Evolutionary conservation across 1,140 invertebrate species (phyloP).

Genomic region (Brachionus rotundiformis): DNA sequence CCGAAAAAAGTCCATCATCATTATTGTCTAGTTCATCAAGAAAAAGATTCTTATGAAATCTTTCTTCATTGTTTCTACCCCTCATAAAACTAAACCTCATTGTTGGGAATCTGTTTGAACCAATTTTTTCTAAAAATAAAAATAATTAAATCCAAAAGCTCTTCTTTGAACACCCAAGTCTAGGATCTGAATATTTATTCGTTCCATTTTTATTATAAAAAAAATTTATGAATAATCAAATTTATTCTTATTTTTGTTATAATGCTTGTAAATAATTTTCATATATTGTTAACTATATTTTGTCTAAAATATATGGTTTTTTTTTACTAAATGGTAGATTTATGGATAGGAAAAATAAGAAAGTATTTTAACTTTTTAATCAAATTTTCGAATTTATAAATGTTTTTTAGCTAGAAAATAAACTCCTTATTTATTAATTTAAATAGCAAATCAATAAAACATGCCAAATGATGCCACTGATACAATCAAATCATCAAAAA

Average conservation of each 20-base stretch:
- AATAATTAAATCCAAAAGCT: background rate
- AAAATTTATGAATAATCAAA: background rate
- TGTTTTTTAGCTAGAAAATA: too few relatives aligned
- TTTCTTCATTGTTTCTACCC: background rate
- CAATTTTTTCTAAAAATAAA: constrained; percentile 20
- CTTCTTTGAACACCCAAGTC: background rate
- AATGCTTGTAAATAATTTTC: background rate
- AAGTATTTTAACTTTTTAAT: too few relatives aligned
- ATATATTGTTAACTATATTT: background rate
- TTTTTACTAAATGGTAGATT: too few relatives aligned
- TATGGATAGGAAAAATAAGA: too few relatives aligned
- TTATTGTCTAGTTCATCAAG: background rate
- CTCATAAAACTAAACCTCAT: constrained; percentile 2
- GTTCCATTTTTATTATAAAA: background rate
- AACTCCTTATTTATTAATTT: too few relatives aligned
- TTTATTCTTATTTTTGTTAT: background rate
- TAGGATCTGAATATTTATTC: background rate
- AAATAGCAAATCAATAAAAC: background rate
- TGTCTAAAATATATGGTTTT: background rate
- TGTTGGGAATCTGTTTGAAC: background rate
- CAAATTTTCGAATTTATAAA: too few relatives aligned
- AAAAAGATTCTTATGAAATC: constrained; percentile 37
- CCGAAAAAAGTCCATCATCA: background rate
- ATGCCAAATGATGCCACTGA: background rate
- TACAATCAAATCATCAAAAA: background rate